A percentile compares a stretch with the other conserved stretches of the same genome.
phyloP scores from a whole-genome alignment of 2,797 vertebrate species.

The Toxotes lorentzi region DNA sequence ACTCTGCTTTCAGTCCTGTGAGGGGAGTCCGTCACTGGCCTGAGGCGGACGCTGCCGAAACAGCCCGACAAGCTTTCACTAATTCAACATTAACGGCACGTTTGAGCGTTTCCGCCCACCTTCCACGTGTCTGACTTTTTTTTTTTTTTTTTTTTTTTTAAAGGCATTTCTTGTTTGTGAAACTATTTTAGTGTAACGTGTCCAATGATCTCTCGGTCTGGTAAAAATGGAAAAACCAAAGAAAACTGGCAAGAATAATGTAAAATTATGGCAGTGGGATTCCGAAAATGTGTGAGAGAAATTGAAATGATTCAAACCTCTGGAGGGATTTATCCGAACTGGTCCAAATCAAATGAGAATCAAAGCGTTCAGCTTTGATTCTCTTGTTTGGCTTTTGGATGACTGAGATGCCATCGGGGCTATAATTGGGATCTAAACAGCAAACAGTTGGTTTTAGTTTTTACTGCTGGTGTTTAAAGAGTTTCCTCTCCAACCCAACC shows the following conservation, averaged over 20 bases:
- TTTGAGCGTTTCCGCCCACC: conserved; percentile 18
- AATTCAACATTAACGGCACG: conserved; percentile 61
- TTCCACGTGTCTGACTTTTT: conserved; percentile 21
- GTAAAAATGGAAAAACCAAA: neutral
- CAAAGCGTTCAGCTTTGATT: neutral
- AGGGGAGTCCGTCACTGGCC: neutral
- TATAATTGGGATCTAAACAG: conserved; percentile 49
- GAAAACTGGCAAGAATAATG: neutral
- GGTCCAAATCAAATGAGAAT: neutral
- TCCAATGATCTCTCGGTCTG: neutral
- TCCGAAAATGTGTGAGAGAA: neutral
- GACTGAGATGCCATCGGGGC: conserved; percentile 32
- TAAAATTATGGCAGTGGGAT: neutral
- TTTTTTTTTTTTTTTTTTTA: too few relatives aligned
- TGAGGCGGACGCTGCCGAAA: conserved; percentile 15
- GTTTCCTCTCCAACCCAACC: conserved; percentile 30
- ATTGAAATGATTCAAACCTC: neutral
- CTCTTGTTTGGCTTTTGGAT: neutral
- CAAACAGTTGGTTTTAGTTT: conserved; percentile 63
- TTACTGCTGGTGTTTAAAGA: conserved; percentile 59
- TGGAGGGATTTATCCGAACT: neutral
- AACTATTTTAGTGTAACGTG: neutral
- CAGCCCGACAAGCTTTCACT: conserved; percentile 14
- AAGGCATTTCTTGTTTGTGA: neutral
- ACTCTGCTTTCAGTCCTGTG: neutral